A percentile compares a stretch with the other conserved stretches of the same genome.
Conservation (phyloP, 2,797 vertebrate species). For the Sibirionetta formosa region DNA sequence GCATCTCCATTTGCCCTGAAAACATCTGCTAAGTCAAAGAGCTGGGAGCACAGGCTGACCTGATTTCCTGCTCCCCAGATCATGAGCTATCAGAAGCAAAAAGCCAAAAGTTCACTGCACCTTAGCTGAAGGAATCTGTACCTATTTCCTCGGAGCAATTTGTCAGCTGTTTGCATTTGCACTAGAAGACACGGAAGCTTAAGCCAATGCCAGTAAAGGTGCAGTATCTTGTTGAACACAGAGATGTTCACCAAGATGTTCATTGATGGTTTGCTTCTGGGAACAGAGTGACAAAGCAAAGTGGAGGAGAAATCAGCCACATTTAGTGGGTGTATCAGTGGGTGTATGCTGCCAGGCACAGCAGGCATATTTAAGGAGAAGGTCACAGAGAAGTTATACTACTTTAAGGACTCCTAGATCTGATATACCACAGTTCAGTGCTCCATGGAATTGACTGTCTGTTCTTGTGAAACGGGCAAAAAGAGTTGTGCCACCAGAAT, state of each 20-base stretch:
- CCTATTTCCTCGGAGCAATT: not conserved
- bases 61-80: not conserved
- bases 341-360: not conserved
- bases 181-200: not conserved
- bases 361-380: not conserved
- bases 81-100: not conserved
- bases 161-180: not conserved
- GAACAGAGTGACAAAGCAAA: not conserved
- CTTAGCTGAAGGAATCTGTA: not conserved
- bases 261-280: not conserved
- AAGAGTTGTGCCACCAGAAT: not conserved
- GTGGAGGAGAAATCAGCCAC: not conserved
- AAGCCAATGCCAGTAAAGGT: not conserved
- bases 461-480: not conserved
- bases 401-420: not conserved
- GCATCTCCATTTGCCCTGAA: not conserved
- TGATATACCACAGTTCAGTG: not conserved
- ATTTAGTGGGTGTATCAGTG: not conserved
- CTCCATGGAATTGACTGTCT: not conserved
- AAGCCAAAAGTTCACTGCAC: not conserved
- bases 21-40: not conserved
- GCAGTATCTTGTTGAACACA: not conserved
- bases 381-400: not conserved
- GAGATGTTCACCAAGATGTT: not conserved
- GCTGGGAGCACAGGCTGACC: not conserved